These are phyloP conservation scores for Microplitis demolitor DNA, from an alignment of 1,140 invertebrate genomes.

Conservation along the genomic window DNA sequence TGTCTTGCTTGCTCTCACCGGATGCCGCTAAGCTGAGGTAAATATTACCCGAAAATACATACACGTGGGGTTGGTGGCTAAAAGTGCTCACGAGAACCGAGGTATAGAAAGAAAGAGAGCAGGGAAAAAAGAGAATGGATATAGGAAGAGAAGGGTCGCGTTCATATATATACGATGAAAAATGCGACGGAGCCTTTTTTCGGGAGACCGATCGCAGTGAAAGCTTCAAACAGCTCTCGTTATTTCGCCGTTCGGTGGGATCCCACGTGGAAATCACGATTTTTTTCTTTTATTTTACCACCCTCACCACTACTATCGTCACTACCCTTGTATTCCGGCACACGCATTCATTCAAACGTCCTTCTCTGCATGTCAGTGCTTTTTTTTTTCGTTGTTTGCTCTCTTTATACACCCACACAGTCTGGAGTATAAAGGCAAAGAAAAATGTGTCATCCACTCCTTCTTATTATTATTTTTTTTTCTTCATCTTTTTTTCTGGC, in stretches of 20 bases:
- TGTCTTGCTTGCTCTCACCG: neutral
- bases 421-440: neutral
- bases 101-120: neutral
- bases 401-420: neutral
- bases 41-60: constrained; percentile 23
- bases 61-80: neutral
- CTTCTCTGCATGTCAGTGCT: neutral
- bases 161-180: constrained; percentile 1
- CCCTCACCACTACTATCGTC: too few relatives aligned
- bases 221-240: neutral
- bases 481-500: neutral
- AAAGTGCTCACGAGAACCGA: too few relatives aligned
- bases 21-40: constrained; percentile 21
- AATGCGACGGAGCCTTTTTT: neutral
- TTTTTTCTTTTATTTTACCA: neutral
- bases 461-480: neutral
- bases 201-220: neutral
- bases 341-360: constrained; percentile 22
- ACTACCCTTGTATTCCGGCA: neutral
- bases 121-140: neutral
- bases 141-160: neutral
- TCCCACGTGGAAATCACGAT: constrained; percentile 24
- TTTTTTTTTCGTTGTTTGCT: neutral
- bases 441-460: constrained; percentile 13
- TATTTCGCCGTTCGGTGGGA: constrained; percentile 12